Evolutionary conservation across 2,113 vertebrate genomes (phyloP), one percentile per base, ranked within the genome.

Genomic region (Rhynchopsitta pachyrhyncha): DNA sequence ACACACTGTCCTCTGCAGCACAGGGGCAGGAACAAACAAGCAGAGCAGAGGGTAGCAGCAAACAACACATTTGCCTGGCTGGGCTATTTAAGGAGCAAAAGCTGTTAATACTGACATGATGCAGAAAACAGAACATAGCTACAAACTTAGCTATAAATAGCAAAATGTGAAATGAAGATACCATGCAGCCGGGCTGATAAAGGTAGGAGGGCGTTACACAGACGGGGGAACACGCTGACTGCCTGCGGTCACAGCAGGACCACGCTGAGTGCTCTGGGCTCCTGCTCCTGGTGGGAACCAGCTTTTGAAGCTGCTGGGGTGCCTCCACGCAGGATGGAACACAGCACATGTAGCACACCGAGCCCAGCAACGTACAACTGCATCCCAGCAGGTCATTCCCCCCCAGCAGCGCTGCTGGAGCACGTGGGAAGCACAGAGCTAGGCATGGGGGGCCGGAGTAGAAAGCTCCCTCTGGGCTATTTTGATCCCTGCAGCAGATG

Each of bases 311-410:
- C 60, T 49, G 55, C 35, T 17, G 4, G 23, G n/a, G 19, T 7
- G 20, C 62, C 47, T 41, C 27, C 62, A 4, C 1, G 0, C 37
- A 31, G 55, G 22, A 59, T 59, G 57, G 57, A 24, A 10, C 57
- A 59, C 41, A 46, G 10, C 6, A 1, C 2, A 2, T 4, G 35
- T 1, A 46, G 49, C 59, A 41, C 44, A 4, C 20, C 1, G 0
- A 3, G 33, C 35, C 41, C 60, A 25, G 41, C 60, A 9, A 44
- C 7, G 18, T 11, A 19, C 31, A 9, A 6, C n/a, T 8, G 8
- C 5, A 5, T 31, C 59, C 37, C 42, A 9, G 52, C 41, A 47
- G 37, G 16, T 12, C 9, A 6, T 13, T 6, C 9, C 17, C 50
- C 39, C 53, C 9, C 0, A 1, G 49, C 52, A 35, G 35, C 29